These are phyloP conservation scores for Tribolium madens DNA, from an alignment of 1,140 invertebrate genomes.

Conservation along the genomic window DNA sequence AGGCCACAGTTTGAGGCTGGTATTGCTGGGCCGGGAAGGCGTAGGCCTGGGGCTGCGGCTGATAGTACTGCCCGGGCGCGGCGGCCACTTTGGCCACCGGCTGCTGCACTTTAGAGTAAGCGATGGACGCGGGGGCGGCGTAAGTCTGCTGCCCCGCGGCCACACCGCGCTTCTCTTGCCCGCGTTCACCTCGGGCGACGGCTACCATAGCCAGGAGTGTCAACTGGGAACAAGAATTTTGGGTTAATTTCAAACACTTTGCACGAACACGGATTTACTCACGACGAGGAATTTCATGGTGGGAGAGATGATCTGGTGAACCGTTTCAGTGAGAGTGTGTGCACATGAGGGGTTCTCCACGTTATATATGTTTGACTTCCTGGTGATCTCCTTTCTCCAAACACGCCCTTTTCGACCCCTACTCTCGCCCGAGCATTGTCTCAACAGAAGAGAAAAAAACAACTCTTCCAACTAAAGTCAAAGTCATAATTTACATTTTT, in stretches of 20 bases:
- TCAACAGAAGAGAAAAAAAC: conserved; percentile 22
- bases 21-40: conserved; percentile 21
- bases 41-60: conserved; percentile 10
- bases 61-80: conserved; percentile 31
- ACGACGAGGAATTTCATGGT: conserved; percentile 55
- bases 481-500: conserved; percentile 22
- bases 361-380: conserved; percentile 58
- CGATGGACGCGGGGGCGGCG: not conserved
- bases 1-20: conserved; percentile 34
- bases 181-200: conserved; percentile 12
- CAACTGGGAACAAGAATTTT: conserved; percentile 25
- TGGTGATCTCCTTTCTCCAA: conserved; percentile 61
- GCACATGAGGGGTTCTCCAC: conserved; percentile 48
- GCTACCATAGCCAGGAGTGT: conserved; percentile 26
- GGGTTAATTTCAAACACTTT: too few species aligned
- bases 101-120: conserved; percentile 26
- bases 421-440: conserved; percentile 13
- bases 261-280: conserved; percentile 2
- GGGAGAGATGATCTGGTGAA: conserved; percentile 44
- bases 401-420: conserved; percentile 50
- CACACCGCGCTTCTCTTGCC: conserved; percentile 40
- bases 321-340: conserved; percentile 55
- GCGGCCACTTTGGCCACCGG: not conserved
- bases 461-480: conserved; percentile 16
- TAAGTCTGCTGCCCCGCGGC: conserved; percentile 14